Evolutionary conservation across 1,140 invertebrate species (phyloP).

Genomic region (Aphis gossypii): DNA sequence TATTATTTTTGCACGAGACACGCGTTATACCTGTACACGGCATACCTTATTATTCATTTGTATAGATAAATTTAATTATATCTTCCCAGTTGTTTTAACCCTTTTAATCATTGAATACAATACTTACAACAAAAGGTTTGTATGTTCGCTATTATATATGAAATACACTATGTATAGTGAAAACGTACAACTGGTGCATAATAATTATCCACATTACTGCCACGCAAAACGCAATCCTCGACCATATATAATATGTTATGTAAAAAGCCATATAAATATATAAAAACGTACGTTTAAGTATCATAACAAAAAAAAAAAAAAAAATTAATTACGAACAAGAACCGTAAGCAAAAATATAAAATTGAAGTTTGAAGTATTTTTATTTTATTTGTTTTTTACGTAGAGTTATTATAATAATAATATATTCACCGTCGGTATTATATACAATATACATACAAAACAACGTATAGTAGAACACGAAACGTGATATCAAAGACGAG

Average conservation of each 20-base stretch:
- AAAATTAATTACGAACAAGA: neutral
- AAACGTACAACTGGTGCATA: conserved; percentile 34
- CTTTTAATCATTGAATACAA: conserved; percentile 21
- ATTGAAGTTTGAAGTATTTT: conserved; percentile 7
- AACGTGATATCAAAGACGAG: neutral
- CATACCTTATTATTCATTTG: conserved; percentile 13
- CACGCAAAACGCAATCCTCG: neutral
- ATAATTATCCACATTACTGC: neutral
- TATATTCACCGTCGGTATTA: neutral
- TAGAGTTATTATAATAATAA: neutral
- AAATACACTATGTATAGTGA: neutral
- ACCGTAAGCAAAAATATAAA: neutral
- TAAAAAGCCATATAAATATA: conserved; percentile 27
- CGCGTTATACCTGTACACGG: neutral
- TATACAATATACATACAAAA: neutral
- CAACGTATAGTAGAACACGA: neutral
- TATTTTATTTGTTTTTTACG: neutral
- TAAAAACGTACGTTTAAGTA: neutral
- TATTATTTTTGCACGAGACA: neutral
- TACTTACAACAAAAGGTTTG: conserved; percentile 20
- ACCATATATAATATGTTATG: neutral
- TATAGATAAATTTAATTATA: conserved; percentile 27
- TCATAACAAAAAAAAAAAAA: neutral
- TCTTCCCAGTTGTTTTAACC: neutral
- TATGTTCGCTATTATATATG: neutral